Evolutionary conservation across 2,113 vertebrate species (phyloP), one percentile per base, ranked within the genome.

Genomic region (Microtus richardsoni): DNA sequence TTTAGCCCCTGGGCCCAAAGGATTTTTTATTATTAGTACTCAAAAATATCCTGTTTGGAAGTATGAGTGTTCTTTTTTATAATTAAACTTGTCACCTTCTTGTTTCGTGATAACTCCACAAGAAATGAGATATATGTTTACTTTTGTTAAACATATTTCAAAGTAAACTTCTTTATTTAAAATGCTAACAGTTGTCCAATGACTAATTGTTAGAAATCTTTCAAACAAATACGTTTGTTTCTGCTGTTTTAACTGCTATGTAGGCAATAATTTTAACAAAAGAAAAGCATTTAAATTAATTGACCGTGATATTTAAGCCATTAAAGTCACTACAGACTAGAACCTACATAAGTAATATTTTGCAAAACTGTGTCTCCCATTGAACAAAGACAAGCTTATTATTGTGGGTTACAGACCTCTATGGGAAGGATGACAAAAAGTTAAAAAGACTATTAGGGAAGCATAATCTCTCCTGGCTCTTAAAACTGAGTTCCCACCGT

Each of bases 401-500:
- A 85, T 17, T 95, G 86, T 7, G 16, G 88, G 80, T 73, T 96
- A 79, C 47, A 96, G 88, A 95, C 78, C n/a, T 86, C 93, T 94
- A 66, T 16, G 10, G 91, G 89, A 91, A 95, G 92, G 89, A 17
- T 94, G n/a, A 88, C 17, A 88, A 3, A 0, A 97, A 66, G 93
- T 98, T 68, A 36, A 49, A 49, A 49, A 90, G 77, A 41, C 12
- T 80, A 54, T 17, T 75, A 97, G 95, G 17, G 90, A 82, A 97
- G 88, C 58, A 92, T 97, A 97, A 96, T 91, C 58, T 62, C 97
- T 96, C 89, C 91, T 88, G 96, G 96, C 90, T 92, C 91, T 98
- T 97, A 96, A 96, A 98, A 98, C 90, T 98, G 98, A 97, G 98
- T 98, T 98, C 98, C 98, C 98, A 98, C 97, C 97, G 86, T 97